Percentiles rank a stretch among this genome's conserved stretches.
phyloP scores from a whole-genome alignment of 1,140 invertebrate genomes.

The Formica exsecta region DNA sequence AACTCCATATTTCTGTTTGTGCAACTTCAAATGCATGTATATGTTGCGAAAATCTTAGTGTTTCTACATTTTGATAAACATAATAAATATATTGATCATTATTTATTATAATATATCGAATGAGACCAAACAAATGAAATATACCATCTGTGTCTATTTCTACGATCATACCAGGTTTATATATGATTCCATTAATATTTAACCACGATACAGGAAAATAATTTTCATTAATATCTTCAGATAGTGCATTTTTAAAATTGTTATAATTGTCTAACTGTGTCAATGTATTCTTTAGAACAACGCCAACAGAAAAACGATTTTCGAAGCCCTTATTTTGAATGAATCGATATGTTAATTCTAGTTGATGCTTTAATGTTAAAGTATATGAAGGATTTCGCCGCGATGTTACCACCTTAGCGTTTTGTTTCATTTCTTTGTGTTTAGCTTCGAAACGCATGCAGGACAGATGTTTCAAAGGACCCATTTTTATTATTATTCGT shows the following conservation, averaged over 20 bases:
- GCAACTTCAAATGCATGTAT: not conserved
- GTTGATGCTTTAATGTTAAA: not conserved
- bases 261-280: not conserved
- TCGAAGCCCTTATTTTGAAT: constrained; percentile 7
- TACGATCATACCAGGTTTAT: not conserved
- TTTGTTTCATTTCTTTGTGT: not conserved
- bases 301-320: not conserved
- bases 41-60: not conserved
- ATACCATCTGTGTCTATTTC: constrained; percentile 12
- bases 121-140: not conserved
- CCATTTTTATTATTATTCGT: too few species aligned
- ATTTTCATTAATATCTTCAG: not conserved
- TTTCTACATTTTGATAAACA: constrained; percentile 6
- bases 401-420: not conserved
- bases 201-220: constrained; percentile 13
- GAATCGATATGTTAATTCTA: not conserved
- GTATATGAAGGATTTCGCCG: not conserved
- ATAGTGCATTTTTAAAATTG: not conserved
- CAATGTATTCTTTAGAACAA: not conserved
- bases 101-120: constrained; percentile 18
- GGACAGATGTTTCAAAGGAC: too few species aligned
- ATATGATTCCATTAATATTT: not conserved
- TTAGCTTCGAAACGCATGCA: too few species aligned
- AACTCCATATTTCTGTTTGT: not conserved
- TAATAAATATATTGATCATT: not conserved